Evolutionary conservation across 2,113 vertebrate genomes (phyloP).

Genomic region (Myotis brandtii): DNA sequence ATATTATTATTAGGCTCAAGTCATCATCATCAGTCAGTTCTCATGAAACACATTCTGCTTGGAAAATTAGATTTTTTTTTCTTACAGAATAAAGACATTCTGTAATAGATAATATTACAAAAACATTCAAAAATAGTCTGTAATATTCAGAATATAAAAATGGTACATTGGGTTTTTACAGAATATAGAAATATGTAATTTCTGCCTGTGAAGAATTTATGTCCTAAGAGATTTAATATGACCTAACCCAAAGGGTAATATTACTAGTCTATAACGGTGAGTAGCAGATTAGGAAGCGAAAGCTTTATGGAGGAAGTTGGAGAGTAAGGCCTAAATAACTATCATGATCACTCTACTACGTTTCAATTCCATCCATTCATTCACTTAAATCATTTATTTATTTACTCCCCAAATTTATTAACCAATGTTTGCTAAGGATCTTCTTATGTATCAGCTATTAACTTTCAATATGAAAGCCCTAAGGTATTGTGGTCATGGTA

Average conservation of each 20-base stretch:
- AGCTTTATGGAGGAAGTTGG: background rate
- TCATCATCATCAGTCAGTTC: background rate
- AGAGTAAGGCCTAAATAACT: background rate
- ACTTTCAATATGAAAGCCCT: background rate
- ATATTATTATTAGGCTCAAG: background rate
- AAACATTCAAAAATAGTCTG: background rate
- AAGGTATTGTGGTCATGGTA: background rate
- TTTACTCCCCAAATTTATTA: background rate
- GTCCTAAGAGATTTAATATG: background rate
- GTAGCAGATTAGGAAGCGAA: background rate
- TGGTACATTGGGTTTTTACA: background rate
- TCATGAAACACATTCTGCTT: background rate
- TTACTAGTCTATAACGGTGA: background rate
- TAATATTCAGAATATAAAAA: slow-evolving; percentile 22
- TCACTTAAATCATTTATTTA: background rate
- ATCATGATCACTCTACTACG: background rate
- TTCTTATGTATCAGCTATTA: background rate
- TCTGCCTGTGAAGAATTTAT: background rate
- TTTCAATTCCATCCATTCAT: background rate
- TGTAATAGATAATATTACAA: background rate
- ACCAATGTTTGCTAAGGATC: background rate
- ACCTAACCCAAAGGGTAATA: background rate
- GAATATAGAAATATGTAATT: background rate
- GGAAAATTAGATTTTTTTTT: background rate
- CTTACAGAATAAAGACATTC: background rate